phyloP scores from a whole-genome alignment of 2,113 vertebrate species.

The Porphyrio hochstetteri region DNA sequence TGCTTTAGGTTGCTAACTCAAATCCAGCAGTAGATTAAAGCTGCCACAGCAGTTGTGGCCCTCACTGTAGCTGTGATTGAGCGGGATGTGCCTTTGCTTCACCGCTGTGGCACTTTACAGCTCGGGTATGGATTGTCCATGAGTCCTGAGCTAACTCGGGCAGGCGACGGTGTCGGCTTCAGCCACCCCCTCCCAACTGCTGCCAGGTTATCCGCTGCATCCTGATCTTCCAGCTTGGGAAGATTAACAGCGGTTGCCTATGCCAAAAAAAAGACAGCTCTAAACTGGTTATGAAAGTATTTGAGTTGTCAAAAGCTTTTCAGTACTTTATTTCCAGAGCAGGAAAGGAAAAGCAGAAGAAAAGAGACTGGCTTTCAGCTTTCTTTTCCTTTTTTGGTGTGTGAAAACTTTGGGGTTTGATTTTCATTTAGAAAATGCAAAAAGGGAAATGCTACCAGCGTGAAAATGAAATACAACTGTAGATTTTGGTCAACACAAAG shows the following conservation, averaged over 20 bases:
- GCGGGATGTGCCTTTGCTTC: background rate
- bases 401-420: background rate
- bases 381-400: background rate
- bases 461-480: background rate
- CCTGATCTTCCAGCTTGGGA: background rate
- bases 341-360: background rate
- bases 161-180: accelerated
- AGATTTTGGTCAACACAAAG: background rate
- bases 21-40: background rate
- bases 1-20: background rate
- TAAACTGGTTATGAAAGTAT: background rate
- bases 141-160: background rate
- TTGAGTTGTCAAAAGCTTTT: background rate
- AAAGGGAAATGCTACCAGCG: background rate
- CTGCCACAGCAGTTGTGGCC: accelerated
- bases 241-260: background rate
- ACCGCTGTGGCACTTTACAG: background rate
- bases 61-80: background rate
- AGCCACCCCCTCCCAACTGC: background rate
- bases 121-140: accelerated
- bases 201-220: background rate
- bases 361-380: background rate
- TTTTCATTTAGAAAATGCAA: background rate
- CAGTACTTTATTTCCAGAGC: background rate
- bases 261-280: background rate